Evolutionary conservation across 2,113 vertebrate species (phyloP), one percentile per base, ranked within the genome.

Genomic region (Numenius arquata): DNA sequence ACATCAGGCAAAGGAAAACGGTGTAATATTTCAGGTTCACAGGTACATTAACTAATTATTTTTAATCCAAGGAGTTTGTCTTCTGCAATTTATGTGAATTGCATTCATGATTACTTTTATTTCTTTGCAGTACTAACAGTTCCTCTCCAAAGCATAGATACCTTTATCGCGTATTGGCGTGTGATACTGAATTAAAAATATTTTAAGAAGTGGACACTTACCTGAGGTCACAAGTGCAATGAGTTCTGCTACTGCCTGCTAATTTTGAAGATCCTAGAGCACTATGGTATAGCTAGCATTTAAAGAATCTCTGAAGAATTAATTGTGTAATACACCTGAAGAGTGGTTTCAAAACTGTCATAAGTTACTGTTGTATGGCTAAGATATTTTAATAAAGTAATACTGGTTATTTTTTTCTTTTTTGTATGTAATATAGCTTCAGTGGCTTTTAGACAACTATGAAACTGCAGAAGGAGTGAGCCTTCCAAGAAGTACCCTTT

Each of bases 401-500:
- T 87, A 48, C 76, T 79, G 63, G 52, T 12, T 13, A 38, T 1
- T 82, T 70, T 94, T 96, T 61, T 83, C 48, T 96, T 11, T 97
- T 83, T 97, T 94, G 80, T 92, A 43, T 96, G 67, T 97, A 66
- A 83, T 95, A 76, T 81, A 98, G 98, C 98, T 98, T 92, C 98
- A 98, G 20, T 98, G 98, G 98, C 98, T 98, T 89, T 96, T 98
- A 98, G 98, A 98, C 96, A 98, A 98, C 97, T 98, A 98, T 40
- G 98, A 98, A 97, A 98, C 98, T 79, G 98, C 98, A 96, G 98
- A 98, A 97, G 98, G 98, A 95, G 98, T 98, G 84, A 98, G 98
- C 68, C 98, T 98, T 63, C 98, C 98, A 5, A 98, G 98, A 98
- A 98, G 98, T 63, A 98, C 98, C 32, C 98, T 98, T 58, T 98